phyloP scores from a whole-genome alignment of 2,797 vertebrate species.

The Leptodactylus fallax region DNA sequence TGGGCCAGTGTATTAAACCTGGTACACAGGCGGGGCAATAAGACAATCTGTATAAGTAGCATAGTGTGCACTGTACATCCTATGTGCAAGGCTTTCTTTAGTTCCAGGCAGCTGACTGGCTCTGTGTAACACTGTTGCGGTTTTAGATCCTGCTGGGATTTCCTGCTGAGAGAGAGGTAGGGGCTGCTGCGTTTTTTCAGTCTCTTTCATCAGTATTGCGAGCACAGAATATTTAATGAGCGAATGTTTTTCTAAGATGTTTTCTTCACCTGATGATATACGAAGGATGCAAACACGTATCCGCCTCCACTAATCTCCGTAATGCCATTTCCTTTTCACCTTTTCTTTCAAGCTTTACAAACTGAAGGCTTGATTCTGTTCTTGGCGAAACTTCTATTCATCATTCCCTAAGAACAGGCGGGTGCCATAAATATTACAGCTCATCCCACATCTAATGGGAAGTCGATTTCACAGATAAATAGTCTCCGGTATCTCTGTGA shows the following conservation, averaged over 20 bases:
- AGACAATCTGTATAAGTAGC: too few relatives aligned
- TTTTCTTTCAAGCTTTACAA: conserved; percentile 1
- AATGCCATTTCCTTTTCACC: background rate
- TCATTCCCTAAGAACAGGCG: conserved; percentile 26
- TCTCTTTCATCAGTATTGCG: too few relatives aligned
- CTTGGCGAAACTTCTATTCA: conserved; percentile 17
- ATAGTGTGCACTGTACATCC: too few relatives aligned
- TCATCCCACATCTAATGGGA: conserved; percentile 39
- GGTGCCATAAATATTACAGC: conserved; percentile 52
- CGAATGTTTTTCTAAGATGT: too few relatives aligned
- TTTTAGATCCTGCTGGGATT: background rate
- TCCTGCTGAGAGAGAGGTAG: background rate
- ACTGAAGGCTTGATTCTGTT: conserved; percentile 17
- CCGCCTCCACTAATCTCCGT: background rate
- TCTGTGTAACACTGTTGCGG: background rate
- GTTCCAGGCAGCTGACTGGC: background rate
- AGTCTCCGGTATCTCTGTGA: conserved; percentile 27
- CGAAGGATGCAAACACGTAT: too few relatives aligned
- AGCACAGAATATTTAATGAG: too few relatives aligned
- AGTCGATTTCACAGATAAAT: conserved; percentile 57
- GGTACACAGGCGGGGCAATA: too few relatives aligned
- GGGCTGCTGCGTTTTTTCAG: background rate
- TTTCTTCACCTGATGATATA: background rate
- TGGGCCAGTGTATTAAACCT: too few relatives aligned
- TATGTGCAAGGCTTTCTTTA: too few relatives aligned